Conservation (phyloP, 2,888 invertebrate genomes). For the Drosophila neonasuta region DNA sequence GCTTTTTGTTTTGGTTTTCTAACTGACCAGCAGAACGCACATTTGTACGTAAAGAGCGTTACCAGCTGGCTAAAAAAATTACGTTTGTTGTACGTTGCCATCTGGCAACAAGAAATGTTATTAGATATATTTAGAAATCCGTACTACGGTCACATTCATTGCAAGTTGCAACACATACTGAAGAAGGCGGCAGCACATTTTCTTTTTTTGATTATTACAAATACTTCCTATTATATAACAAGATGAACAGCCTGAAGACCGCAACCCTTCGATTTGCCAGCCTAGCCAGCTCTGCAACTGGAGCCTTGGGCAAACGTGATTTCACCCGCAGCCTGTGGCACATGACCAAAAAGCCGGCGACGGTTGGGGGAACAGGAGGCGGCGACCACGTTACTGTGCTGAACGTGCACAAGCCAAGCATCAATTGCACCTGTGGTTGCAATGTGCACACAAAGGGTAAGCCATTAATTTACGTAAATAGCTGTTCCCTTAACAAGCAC, state of each 20-base stretch:
- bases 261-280: constrained; percentile 84
- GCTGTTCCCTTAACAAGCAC: neutral
- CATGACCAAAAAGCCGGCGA: constrained; percentile 84
- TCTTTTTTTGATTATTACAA: constrained; percentile 32
- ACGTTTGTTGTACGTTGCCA: neutral
- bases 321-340: constrained; percentile 89
- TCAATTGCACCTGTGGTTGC: constrained; percentile 88
- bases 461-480: neutral
- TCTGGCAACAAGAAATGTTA: neutral
- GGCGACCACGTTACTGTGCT: constrained; percentile 79
- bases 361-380: constrained; percentile 71
- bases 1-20: neutral
- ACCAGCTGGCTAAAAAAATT: constrained; percentile 6
- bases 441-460: constrained; percentile 90
- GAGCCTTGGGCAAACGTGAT: constrained; percentile 84
- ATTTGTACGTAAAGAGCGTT: constrained; percentile 14
- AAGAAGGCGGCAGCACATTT: constrained; percentile 52
- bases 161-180: constrained; percentile 46
- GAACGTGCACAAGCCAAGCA: constrained; percentile 84
- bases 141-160: constrained; percentile 3
- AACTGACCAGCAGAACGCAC: constrained; percentile 11
- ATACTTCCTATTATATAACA: constrained; percentile 74
- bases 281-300: constrained; percentile 70
- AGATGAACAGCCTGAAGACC: constrained; percentile 88
- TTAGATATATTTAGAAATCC: neutral